These are phyloP conservation scores for Sternarchorhynchus goeldii DNA, from an alignment of 2,797 vertebrate genomes.

Conservation along the genomic window DNA sequence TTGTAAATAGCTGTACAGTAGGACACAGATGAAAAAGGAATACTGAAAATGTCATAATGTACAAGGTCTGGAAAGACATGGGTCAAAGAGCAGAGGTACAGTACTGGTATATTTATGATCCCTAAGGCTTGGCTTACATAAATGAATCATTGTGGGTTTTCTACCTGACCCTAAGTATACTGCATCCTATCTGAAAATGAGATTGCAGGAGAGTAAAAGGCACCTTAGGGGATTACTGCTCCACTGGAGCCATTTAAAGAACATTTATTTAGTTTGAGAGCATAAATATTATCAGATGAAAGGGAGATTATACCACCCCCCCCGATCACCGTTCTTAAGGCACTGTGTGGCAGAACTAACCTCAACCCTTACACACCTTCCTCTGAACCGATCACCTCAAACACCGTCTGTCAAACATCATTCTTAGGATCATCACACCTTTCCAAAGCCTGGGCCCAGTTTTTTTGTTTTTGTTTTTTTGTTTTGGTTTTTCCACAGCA, in stretches of 20 bases:
- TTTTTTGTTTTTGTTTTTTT: too few relatives aligned
- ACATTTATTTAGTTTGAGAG: not conserved
- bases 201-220: not conserved
- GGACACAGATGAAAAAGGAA: too few relatives aligned
- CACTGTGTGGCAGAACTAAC: conserved; percentile 21
- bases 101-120: not conserved
- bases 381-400: not conserved
- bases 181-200: not conserved
- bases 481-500: too few relatives aligned
- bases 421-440: not conserved
- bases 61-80: not conserved
- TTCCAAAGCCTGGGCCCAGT: too few relatives aligned
- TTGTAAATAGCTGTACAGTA: too few relatives aligned
- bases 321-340: conserved; percentile 3
- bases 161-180: not conserved
- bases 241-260: not conserved
- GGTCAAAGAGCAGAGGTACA: not conserved
- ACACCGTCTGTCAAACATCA: not conserved
- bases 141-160: not conserved
- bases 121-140: not conserved
- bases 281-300: conserved; percentile 6
- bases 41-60: too few relatives aligned
- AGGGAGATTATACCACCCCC: not conserved
- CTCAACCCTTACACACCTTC: not conserved
- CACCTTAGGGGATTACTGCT: not conserved